A percentile compares a stretch with the other conserved stretches of the same genome.
These are phyloP conservation scores for Anthonomus grandis DNA, from an alignment of 1,140 invertebrate species.

Conservation along the genomic window DNA sequence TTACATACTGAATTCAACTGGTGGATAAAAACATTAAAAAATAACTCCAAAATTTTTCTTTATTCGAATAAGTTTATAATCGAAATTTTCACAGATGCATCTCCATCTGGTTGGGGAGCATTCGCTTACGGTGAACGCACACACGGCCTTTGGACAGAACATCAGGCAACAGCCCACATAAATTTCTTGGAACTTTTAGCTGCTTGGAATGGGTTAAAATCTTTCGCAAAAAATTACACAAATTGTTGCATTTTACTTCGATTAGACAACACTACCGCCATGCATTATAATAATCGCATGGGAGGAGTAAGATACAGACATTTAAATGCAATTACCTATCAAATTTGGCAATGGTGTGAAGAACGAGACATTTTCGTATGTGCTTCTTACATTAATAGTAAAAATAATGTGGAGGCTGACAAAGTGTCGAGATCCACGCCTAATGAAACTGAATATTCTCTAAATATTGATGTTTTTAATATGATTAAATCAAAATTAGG, in stretches of 20 bases:
- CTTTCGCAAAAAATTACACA: not conserved
- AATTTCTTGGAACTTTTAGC: conserved; percentile 6
- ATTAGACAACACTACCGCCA: conserved; percentile 8
- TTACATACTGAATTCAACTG: not conserved
- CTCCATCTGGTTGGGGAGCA: conserved; percentile 3
- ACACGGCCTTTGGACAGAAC: not conserved
- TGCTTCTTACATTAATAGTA: conserved; percentile 7
- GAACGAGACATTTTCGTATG: not conserved
- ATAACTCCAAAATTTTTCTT: not conserved
- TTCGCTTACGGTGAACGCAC: not conserved
- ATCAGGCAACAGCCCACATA: not conserved
- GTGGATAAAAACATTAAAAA: not conserved
- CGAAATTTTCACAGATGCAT: conserved; percentile 5
- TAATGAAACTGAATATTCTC: not conserved
- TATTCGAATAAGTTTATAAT: not conserved
- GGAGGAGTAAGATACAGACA: not conserved
- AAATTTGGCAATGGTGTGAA: conserved; percentile 16
- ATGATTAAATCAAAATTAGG: conserved; percentile 24
- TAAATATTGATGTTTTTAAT: conserved; percentile 3
- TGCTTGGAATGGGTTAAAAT: conserved; percentile 6
- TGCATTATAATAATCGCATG: conserved; percentile 2
- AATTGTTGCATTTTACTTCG: conserved; percentile 1
- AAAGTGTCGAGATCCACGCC: conserved; percentile 27
- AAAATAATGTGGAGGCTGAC: conserved; percentile 34
- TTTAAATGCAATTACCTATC: not conserved